Percentiles rank a stretch among this genome's conserved stretches.
Evolutionary conservation across 2,797 vertebrate species (phyloP).

Genomic region (Simalia tracyae): DNA sequence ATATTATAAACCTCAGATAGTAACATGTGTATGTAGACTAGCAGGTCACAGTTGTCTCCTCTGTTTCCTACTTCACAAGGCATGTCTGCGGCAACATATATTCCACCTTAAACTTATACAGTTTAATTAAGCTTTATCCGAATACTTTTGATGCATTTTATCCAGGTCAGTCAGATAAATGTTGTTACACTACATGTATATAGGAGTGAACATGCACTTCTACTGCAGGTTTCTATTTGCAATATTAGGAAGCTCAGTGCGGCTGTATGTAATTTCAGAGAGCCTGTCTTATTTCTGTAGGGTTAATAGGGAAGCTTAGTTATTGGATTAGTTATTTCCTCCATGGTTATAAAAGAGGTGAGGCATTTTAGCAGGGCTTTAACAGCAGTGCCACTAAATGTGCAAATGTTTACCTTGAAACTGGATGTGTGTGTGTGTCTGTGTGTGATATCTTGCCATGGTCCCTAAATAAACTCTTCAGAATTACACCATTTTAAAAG

Average conservation of each 20-base stretch:
- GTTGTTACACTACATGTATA: not conserved
- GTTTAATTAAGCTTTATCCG: not conserved
- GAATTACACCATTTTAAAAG: not conserved
- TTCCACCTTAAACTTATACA: not conserved
- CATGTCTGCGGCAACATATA: not conserved
- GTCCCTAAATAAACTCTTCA: not conserved
- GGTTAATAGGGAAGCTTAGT: not conserved
- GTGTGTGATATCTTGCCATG: not conserved
- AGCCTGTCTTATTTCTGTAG: not conserved
- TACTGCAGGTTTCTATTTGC: not conserved
- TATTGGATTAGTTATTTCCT: not conserved
- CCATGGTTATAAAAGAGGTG: not conserved
- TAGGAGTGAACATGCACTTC: not conserved
- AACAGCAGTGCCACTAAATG: not conserved
- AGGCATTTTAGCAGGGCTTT: not conserved
- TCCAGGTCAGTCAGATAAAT: not conserved
- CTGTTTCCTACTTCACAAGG: not conserved
- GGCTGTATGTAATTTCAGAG: slow-evolving; percentile 3
- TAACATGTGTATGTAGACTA: not conserved
- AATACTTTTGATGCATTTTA: not conserved
- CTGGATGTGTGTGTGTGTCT: too few species aligned
- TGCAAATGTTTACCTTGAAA: not conserved
- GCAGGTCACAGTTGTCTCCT: not conserved
- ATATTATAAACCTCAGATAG: not conserved
- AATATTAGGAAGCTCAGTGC: not conserved